These are phyloP conservation scores for Tetranychus truncatus DNA, from an alignment of 2,888 invertebrate genomes.

Conservation along the genomic window DNA sequence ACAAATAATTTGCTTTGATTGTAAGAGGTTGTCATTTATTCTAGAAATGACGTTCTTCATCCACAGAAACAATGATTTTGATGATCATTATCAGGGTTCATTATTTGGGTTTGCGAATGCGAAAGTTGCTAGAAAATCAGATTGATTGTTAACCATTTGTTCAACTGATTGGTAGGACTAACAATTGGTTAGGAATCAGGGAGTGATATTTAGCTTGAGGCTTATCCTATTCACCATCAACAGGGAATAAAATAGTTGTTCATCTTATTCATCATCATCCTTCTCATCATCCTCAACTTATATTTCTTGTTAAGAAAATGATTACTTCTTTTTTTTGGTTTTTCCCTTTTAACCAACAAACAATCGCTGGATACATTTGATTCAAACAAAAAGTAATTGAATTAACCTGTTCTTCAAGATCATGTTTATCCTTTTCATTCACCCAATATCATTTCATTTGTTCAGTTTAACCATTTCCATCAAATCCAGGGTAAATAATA, in stretches of 20 bases:
- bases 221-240: neutral
- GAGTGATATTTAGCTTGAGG: neutral
- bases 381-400: neutral
- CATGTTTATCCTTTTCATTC: neutral
- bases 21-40: no score
- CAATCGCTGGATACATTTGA: neutral
- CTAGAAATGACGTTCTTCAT: no score
- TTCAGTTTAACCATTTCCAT: no score
- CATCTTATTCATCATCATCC: neutral
- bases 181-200: neutral
- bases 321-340: neutral
- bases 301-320: neutral
- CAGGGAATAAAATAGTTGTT: neutral
- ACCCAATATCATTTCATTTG: no score
- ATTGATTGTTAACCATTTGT: neutral
- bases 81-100: neutral
- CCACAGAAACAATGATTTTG: no score
- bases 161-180: neutral
- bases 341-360: neutral
- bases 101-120: neutral
- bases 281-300: neutral
- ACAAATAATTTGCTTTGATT: no score
- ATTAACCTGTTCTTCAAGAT: neutral
- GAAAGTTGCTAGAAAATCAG: neutral
- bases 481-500: no score